Evolutionary conservation across 1,140 invertebrate species (phyloP), one percentile per base, ranked within the genome.

Genomic region (Drosophila arizonae): DNA sequence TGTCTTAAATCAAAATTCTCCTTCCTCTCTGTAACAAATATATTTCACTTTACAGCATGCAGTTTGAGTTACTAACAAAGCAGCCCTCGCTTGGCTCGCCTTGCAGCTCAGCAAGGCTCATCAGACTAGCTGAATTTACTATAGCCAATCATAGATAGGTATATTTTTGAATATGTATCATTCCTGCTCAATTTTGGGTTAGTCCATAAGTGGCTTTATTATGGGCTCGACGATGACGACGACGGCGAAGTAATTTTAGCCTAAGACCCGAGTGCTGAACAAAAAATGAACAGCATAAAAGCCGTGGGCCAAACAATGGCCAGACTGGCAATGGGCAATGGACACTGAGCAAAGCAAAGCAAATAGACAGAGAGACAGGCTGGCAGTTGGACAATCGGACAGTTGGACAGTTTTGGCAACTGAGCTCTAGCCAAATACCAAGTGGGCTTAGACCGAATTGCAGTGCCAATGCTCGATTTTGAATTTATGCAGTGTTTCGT

Each of bases 401-500:
- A 84, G 61, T 63, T 65, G 66, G 81, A 79, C 75, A 84, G 61
- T 76, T 77, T 80, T 17, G 39, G 56, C 39, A 73, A 71, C 54
- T 63, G 67, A 71, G 54, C 67, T 75, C 48, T 81, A 77, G 77
- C 82, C 82, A 82, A 88, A 88, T 86, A 88, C 69, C 82, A 86
- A 88, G 62, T 88, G 84, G 79, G 79, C 54, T 64, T 70, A 88
- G 68, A 88, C 28, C 77, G 50, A 68, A 88, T 65, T 81, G 70
- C 81, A 57, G 58, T 58, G 58, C 39, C 66, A 54, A 60, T 52
- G 63, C 82, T 79, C 79, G 67, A 84, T 84, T 76, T 81, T 77
- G 84, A 88, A 87, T 87, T 87, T 87, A 87, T 87, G 84, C 84
- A 88, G 84, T 88, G 84, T 80, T 84, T 88, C 76, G 79, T 84